phyloP scores from a whole-genome alignment of 2,797 vertebrate genomes.

The Sciaenops ocellatus region DNA sequence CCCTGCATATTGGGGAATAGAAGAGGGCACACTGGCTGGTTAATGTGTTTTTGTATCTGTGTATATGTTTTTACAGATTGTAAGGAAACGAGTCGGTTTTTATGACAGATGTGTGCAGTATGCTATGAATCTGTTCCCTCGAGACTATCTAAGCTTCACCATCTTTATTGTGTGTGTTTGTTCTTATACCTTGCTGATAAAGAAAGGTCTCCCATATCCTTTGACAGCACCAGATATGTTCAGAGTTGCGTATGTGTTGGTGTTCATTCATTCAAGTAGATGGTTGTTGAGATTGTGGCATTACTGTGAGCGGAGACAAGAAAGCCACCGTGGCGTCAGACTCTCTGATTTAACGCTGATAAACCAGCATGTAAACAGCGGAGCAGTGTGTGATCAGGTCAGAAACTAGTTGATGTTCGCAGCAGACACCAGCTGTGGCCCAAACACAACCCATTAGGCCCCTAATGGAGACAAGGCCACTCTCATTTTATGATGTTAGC shows the following conservation, averaged over 20 bases:
- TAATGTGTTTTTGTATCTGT: conserved; percentile 46
- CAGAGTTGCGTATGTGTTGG: conserved; percentile 14
- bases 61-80: conserved; percentile 33
- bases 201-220: conserved; percentile 23
- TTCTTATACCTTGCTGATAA: conserved; percentile 36
- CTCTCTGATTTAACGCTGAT: conserved; percentile 47
- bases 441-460: conserved; percentile 70
- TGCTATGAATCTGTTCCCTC: conserved; percentile 41
- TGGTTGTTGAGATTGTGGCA: conserved; percentile 32
- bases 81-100: conserved; percentile 19
- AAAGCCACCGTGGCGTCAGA: background rate
- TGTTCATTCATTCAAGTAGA: conserved; percentile 16
- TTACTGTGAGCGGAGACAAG: background rate
- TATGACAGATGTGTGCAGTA: conserved; percentile 32
- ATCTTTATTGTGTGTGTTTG: conserved; percentile 36
- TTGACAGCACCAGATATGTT: conserved; percentile 41
- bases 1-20: conserved; percentile 33
- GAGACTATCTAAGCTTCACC: conserved; percentile 32
- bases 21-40: conserved; percentile 12
- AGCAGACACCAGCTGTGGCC: conserved; percentile 69
- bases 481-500: conserved; percentile 54
- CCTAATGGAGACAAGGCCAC: conserved; percentile 69
- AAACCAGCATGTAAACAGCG: conserved; percentile 53
- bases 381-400: conserved; percentile 49
- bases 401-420: conserved; percentile 58